Conservation (phyloP, 2,888 invertebrate species). For the Rhyacophila evoluta region DNA sequence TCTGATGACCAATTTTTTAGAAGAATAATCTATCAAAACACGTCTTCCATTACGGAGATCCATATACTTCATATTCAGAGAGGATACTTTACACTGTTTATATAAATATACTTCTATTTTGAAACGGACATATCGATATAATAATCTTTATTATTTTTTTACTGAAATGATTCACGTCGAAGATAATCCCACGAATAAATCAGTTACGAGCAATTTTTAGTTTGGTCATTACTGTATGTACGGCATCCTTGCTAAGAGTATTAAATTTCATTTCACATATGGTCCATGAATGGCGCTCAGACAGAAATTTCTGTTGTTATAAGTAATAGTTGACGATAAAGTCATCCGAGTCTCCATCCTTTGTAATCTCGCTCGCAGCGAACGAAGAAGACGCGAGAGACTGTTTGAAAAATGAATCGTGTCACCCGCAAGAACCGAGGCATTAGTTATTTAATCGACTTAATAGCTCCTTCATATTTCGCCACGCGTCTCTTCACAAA, state of each 20-base stretch:
- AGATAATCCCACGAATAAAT: background rate
- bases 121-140: too few relatives aligned
- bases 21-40: too few relatives aligned
- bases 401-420: conserved; percentile 39
- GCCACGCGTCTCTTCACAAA: conserved; percentile 19
- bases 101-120: too few relatives aligned
- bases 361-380: background rate
- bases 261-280: background rate
- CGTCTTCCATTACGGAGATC: too few relatives aligned
- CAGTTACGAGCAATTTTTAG: background rate
- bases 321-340: conserved; percentile 8
- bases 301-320: conserved; percentile 9
- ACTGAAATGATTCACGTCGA: too few relatives aligned
- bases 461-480: conserved; percentile 39
- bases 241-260: background rate
- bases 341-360: background rate
- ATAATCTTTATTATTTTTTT: too few relatives aligned
- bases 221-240: background rate
- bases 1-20: too few relatives aligned
- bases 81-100: too few relatives aligned
- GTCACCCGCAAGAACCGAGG: conserved; percentile 33
- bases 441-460: conserved; percentile 41
- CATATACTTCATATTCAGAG: too few relatives aligned
- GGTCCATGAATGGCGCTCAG: background rate
- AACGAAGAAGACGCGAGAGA: background rate